phyloP scores from a whole-genome alignment of 2,888 invertebrate species.

The Cephus runcator region DNA sequence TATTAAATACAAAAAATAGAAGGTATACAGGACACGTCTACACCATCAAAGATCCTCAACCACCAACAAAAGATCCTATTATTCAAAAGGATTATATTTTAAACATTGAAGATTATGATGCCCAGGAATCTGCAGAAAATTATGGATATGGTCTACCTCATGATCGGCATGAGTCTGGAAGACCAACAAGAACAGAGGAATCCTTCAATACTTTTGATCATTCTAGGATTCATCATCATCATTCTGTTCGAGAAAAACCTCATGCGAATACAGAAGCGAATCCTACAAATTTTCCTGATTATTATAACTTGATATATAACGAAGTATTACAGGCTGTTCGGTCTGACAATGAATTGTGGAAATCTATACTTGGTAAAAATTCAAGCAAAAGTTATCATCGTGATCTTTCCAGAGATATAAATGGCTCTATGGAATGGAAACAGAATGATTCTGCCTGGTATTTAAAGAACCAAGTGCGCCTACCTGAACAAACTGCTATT shows the following conservation, averaged over 20 bases:
- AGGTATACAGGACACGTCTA: background rate
- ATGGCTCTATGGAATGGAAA: background rate
- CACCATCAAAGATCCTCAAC: background rate
- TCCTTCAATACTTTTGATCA: background rate
- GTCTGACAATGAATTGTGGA: background rate
- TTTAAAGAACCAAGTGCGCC: background rate
- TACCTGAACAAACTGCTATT: background rate
- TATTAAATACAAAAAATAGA: background rate
- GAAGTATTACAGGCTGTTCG: background rate
- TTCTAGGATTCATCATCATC: background rate
- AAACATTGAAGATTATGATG: background rate
- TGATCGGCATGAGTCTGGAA: background rate
- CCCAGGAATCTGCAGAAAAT: background rate
- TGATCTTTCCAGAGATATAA: background rate
- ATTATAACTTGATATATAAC: conserved; percentile 2
- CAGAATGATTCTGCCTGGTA: background rate
- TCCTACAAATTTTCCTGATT: background rate
- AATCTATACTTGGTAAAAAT: background rate
- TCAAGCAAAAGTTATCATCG: background rate
- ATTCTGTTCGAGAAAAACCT: background rate
- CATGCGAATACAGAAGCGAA: background rate
- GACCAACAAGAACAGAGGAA: background rate
- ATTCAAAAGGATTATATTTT: background rate
- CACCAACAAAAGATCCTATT: background rate
- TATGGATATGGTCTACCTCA: background rate